phyloP scores from a whole-genome alignment of 2,797 vertebrate species.

The Tinamus major region DNA sequence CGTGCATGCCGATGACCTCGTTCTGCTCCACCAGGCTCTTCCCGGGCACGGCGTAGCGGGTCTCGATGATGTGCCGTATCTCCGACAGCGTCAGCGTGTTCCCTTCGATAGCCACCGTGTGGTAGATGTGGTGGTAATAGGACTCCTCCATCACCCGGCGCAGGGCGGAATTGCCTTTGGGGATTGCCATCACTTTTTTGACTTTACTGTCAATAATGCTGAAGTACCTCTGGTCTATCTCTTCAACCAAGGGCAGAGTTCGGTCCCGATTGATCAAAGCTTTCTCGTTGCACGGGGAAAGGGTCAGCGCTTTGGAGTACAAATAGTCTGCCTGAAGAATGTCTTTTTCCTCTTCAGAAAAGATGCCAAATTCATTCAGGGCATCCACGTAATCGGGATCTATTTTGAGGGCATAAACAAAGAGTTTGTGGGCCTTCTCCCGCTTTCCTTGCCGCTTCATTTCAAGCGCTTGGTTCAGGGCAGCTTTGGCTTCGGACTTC shows the following conservation, averaged over 20 bases:
- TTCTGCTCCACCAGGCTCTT: slow-evolving; percentile 97
- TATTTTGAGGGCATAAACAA: slow-evolving; percentile 93
- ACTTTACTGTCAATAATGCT: slow-evolving; percentile 95
- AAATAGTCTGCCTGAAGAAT: slow-evolving; percentile 94
- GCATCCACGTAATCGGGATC: slow-evolving; percentile 93
- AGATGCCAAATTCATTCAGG: slow-evolving; percentile 92
- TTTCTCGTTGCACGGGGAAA: slow-evolving; percentile 90
- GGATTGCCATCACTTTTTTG: slow-evolving; percentile 93
- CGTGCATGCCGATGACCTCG: slow-evolving; percentile 94
- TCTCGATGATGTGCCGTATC: slow-evolving; percentile 97
- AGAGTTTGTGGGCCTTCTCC: slow-evolving; percentile 94
- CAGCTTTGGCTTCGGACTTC: slow-evolving; percentile 88
- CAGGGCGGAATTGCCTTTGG: slow-evolving; percentile 93
- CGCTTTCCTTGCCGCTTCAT: slow-evolving; percentile 95
- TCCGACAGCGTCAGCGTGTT: slow-evolving; percentile 95
- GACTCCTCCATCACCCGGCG: slow-evolving; percentile 96
- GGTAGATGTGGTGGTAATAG: slow-evolving; percentile 99
- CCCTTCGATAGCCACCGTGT: slow-evolving; percentile 97
- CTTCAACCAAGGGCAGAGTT: slow-evolving; percentile 93
- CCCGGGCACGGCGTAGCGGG: slow-evolving; percentile 92
- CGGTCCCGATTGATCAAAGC: slow-evolving; percentile 92
- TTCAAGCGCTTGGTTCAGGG: slow-evolving; percentile 91
- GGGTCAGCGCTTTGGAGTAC: slow-evolving; percentile 91
- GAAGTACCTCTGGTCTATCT: slow-evolving; percentile 96
- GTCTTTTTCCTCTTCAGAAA: slow-evolving; percentile 95